phyloP scores from a whole-genome alignment of 2,888 invertebrate genomes.

The Julus scandinavius region DNA sequence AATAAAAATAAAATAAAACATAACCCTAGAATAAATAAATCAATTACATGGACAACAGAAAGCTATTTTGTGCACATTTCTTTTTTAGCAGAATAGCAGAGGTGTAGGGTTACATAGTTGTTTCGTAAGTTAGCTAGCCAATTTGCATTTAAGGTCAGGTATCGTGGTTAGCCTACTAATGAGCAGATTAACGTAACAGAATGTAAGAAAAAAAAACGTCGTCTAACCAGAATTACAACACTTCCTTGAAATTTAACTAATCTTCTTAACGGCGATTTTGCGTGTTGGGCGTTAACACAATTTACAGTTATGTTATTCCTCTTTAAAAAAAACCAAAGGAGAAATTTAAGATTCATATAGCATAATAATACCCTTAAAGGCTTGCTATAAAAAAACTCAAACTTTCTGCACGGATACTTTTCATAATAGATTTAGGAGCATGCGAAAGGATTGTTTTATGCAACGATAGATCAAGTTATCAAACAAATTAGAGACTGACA shows the following conservation, averaged over 20 bases:
- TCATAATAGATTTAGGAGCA: not conserved
- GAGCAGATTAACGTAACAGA: not conserved
- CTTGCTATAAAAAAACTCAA: not conserved
- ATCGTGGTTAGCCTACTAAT: slow-evolving; percentile 26
- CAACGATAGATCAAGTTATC: not conserved
- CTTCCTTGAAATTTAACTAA: slow-evolving; percentile 7
- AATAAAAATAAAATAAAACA: not conserved
- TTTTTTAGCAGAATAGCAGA: not conserved
- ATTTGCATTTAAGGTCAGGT: slow-evolving; percentile 6
- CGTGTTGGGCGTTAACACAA: slow-evolving; percentile 10
- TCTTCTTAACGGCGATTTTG: slow-evolving; percentile 8
- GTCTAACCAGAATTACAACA: slow-evolving; percentile 21
- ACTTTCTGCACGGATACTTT: not conserved
- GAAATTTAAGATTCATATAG: slow-evolving; percentile 27
- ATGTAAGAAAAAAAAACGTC: not conserved
- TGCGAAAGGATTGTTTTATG: not conserved
- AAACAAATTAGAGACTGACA: not conserved
- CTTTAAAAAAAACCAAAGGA: not conserved
- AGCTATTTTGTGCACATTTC: not conserved
- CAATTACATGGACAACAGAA: not conserved
- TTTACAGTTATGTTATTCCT: not conserved
- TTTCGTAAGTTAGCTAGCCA: not conserved
- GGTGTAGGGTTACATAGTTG: not conserved
- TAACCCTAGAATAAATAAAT: slow-evolving; percentile 4
- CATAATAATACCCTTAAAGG: not conserved